Percentiles rank a stretch among this genome's conserved stretches.
phyloP scores from a whole-genome alignment of 2,888 invertebrate species.

The Tipula confusa region DNA sequence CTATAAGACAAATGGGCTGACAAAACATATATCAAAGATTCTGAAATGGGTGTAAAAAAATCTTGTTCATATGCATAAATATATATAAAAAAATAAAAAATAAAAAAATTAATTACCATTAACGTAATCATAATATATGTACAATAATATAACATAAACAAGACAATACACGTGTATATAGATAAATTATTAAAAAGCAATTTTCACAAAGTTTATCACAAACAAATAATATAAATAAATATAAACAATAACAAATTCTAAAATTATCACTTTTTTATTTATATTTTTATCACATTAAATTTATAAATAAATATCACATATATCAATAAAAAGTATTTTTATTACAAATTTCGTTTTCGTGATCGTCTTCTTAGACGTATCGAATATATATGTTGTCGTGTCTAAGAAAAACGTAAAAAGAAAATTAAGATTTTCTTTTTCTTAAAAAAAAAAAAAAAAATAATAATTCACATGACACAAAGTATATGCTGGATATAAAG shows the following conservation, averaged over 20 bases:
- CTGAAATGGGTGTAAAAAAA: neutral
- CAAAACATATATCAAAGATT: neutral
- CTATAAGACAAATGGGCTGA: neutral
- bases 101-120: neutral
- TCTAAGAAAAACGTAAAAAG: neutral
- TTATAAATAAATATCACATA: slow-evolving; percentile 15
- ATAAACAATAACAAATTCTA: neutral
- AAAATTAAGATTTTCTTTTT: neutral
- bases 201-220: slow-evolving; percentile 4
- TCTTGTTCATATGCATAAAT: neutral
- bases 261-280: neutral
- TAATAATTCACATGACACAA: neutral
- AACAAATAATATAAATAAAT: neutral
- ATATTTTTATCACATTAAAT: slow-evolving; percentile 3
- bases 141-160: too few relatives aligned
- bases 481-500: neutral
- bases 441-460: neutral
- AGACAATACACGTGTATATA: neutral
- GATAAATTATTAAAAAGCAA: neutral
- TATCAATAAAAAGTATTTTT: neutral
- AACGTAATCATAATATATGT: neutral
- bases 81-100: neutral
- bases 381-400: neutral
- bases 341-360: too few relatives aligned
- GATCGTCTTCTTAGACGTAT: neutral